phyloP scores from a whole-genome alignment of 92 coral and sea anemone species.

The Siderastrea radians region DNA sequence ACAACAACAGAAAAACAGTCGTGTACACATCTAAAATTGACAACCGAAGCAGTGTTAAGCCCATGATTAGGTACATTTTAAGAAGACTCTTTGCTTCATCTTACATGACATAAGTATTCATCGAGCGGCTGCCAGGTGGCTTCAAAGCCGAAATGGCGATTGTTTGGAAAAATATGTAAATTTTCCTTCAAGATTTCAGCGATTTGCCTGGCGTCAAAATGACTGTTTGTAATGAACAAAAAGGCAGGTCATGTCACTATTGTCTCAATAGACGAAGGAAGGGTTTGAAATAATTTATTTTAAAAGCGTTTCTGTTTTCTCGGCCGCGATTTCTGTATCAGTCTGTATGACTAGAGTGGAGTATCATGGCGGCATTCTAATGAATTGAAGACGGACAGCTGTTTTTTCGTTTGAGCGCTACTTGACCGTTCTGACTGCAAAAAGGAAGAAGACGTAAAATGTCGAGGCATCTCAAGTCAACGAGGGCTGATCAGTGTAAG shows the following conservation, averaged over 20 bases:
- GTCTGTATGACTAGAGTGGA: not conserved
- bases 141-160: not conserved
- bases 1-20: too few relatives aligned
- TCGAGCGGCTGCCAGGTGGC: not conserved
- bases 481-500: slow-evolving; percentile 94
- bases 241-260: not conserved
- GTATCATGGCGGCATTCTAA: not conserved
- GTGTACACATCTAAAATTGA: not conserved
- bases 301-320: not conserved
- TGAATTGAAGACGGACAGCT: slow-evolving; percentile 22
- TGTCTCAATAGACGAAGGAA: not conserved
- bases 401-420: slow-evolving; percentile 9
- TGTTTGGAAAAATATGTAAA: slow-evolving; percentile 18
- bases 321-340: too few relatives aligned
- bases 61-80: too few relatives aligned
- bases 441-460: slow-evolving; percentile 42
- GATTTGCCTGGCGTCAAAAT: not conserved
- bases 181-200: not conserved
- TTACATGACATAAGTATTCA: not conserved
- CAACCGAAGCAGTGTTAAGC: too few relatives aligned
- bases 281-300: not conserved
- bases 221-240: not conserved
- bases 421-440: not conserved
- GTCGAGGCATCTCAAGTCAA: slow-evolving; percentile 87
- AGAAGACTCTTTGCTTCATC: not conserved